phyloP scores from a whole-genome alignment of 1,140 invertebrate species.

The Drosophila insularis region DNA sequence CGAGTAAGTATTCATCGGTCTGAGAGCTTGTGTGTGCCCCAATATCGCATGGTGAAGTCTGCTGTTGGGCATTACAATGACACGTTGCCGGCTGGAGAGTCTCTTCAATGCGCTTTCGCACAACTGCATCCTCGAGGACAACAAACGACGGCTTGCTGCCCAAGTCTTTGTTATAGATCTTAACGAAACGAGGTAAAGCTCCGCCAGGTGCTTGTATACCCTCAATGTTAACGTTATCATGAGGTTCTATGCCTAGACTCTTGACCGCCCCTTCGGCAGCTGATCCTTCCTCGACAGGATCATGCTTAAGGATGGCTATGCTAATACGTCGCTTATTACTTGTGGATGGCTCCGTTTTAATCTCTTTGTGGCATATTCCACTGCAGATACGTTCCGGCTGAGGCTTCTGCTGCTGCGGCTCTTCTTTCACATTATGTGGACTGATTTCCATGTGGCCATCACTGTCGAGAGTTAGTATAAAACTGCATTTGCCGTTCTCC shows the following conservation, averaged over 20 bases:
- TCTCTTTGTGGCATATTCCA: not conserved
- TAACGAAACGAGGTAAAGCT: constrained; percentile 26
- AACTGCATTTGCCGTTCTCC: constrained; percentile 24
- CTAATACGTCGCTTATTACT: constrained; percentile 25
- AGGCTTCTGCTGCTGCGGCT: not conserved
- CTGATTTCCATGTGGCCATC: constrained; percentile 41
- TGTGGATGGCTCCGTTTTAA: not conserved
- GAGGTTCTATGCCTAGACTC: no score
- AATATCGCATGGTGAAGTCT: constrained; percentile 38
- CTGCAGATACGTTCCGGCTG: not conserved
- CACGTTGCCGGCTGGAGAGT: constrained; percentile 8
- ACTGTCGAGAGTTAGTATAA: constrained; percentile 38
- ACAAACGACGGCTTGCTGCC: constrained; percentile 51
- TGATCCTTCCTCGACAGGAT: constrained; percentile 1
- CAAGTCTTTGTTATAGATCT: constrained; percentile 35
- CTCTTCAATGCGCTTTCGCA: constrained; percentile 28
- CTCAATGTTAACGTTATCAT: constrained; percentile 11
- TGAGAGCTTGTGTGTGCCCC: constrained; percentile 41
- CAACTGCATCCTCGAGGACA: constrained; percentile 43
- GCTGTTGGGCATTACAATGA: constrained; percentile 41
- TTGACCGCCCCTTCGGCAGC: not conserved
- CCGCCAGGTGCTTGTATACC: not conserved
- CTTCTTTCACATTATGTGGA: not conserved
- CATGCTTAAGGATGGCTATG: constrained; percentile 41
- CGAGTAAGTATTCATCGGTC: constrained; percentile 38